Evolutionary conservation across 2,888 invertebrate species (phyloP).

Genomic region (Willowsia nigromaculata): DNA sequence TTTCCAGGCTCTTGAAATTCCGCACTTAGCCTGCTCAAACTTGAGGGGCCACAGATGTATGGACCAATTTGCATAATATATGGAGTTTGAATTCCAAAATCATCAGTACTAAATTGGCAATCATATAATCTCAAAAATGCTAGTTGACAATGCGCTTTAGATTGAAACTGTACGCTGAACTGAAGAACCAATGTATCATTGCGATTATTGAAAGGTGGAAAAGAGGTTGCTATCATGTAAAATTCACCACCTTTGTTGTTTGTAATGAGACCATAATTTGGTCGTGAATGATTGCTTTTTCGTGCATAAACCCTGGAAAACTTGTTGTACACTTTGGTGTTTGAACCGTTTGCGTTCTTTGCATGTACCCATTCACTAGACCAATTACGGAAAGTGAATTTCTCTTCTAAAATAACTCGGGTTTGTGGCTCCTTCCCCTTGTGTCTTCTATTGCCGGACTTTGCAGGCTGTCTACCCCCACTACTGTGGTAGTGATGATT

Average conservation of each 20-base stretch:
- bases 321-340: constrained; percentile 57
- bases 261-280: constrained; percentile 66
- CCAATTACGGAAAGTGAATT: constrained; percentile 56
- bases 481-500: not conserved
- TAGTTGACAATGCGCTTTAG: constrained; percentile 59
- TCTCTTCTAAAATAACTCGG: constrained; percentile 60
- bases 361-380: constrained; percentile 52
- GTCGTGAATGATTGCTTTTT: constrained; percentile 57
- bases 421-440: constrained; percentile 9
- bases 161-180: constrained; percentile 67
- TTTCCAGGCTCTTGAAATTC: constrained; percentile 65
- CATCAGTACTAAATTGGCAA: constrained; percentile 64
- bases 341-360: constrained; percentile 7
- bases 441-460: not conserved
- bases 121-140: constrained; percentile 65
- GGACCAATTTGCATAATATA: constrained; percentile 70
- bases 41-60: constrained; percentile 45
- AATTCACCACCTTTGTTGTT: constrained; percentile 68
- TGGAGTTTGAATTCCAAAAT: constrained; percentile 54
- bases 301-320: constrained; percentile 60
- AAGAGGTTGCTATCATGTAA: constrained; percentile 57
- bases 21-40: not conserved
- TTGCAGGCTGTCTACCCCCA: not conserved
- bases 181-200: constrained; percentile 62
- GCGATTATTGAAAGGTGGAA: constrained; percentile 66